These are phyloP conservation scores for Hippopotamus amphibius DNA, from an alignment of 2,113 vertebrate species.

Conservation along the genomic window DNA sequence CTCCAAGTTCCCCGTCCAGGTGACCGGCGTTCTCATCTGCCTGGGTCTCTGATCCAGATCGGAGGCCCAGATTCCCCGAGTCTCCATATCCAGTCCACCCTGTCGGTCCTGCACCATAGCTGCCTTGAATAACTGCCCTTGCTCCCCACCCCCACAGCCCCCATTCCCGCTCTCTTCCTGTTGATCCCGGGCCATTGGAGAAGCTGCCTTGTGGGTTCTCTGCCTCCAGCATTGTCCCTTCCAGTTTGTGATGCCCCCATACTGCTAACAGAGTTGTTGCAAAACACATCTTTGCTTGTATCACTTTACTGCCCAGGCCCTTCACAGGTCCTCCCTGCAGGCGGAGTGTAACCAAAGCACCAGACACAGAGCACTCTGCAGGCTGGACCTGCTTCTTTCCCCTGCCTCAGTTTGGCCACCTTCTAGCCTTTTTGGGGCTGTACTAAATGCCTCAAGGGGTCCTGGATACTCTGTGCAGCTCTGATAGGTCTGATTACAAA, in stretches of 20 bases:
- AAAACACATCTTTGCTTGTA: rapidly evolving
- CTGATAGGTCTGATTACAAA: neutral
- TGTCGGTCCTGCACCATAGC: rapidly evolving
- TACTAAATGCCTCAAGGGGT: neutral
- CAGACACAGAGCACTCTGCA: neutral
- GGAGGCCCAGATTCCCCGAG: neutral
- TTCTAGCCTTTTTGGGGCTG: neutral
- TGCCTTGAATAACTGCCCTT: rapidly evolving
- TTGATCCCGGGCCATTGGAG: neutral
- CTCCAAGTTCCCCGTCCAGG: neutral
- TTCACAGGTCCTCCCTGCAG: neutral
- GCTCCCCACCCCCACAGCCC: rapidly evolving
- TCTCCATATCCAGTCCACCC: rapidly evolving
- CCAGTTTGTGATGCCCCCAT: neutral
- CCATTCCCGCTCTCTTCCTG: neutral
- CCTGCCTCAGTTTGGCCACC: neutral
- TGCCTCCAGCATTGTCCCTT: neutral
- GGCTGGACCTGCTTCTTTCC: neutral
- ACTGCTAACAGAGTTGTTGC: neutral
- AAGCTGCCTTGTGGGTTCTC: neutral
- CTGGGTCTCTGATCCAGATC: neutral
- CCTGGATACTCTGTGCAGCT: neutral
- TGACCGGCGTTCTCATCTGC: neutral
- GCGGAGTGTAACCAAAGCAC: rapidly evolving
- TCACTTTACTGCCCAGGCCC: neutral